phyloP scores from a whole-genome alignment of 1,140 invertebrate genomes.

The Leptonema lineaticorne region DNA sequence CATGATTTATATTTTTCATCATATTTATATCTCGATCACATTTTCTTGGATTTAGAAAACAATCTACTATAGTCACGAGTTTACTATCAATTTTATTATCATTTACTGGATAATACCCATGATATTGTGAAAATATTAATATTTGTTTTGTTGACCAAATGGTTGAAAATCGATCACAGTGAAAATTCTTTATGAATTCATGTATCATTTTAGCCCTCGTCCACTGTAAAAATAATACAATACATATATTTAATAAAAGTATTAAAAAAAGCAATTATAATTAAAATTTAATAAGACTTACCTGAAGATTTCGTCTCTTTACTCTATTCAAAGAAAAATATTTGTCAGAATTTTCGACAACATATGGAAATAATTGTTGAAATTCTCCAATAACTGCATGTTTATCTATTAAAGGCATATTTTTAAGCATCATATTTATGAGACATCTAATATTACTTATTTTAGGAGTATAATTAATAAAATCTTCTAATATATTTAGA shows the following conservation, averaged over 20 bases:
- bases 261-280: conserved; percentile 7
- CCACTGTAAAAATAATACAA: conserved; percentile 48
- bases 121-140: conserved; percentile 48
- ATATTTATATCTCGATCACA: conserved; percentile 6
- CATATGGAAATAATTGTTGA: conserved; percentile 48
- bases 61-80: not conserved
- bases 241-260: conserved; percentile 24
- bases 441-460: conserved; percentile 14
- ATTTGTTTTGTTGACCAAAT: conserved; percentile 54
- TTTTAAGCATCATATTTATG: conserved; percentile 40
- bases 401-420: conserved; percentile 48
- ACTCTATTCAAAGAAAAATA: conserved; percentile 52
- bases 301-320: conserved; percentile 54
- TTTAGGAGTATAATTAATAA: not conserved
- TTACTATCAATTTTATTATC: not conserved
- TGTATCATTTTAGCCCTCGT: conserved; percentile 54
- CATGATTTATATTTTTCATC: too few species aligned
- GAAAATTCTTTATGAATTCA: conserved; percentile 43
- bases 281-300: conserved; percentile 35
- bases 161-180: conserved; percentile 18
- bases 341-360: conserved; percentile 47
- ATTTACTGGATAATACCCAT: conserved; percentile 47
- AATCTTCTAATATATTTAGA: not conserved
- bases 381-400: conserved; percentile 44
- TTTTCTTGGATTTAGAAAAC: not conserved